phyloP scores from a whole-genome alignment of 2,113 vertebrate genomes.

The Pelecanus crispus region DNA sequence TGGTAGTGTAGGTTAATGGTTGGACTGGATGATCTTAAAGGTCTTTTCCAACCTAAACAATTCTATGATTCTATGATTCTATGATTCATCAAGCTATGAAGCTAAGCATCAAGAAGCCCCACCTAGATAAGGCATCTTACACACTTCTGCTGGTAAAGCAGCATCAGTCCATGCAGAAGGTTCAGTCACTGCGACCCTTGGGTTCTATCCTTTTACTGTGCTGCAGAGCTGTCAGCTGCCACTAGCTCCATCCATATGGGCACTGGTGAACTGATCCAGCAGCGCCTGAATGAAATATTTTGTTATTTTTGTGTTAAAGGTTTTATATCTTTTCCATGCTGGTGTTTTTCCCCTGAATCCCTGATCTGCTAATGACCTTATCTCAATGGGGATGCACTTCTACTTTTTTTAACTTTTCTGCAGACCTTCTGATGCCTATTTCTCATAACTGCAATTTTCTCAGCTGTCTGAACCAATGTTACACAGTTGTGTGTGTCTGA shows the following conservation, averaged over 20 bases:
- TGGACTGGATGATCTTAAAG: no score
- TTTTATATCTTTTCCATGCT: not conserved
- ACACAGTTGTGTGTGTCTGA: not conserved
- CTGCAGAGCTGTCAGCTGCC: not conserved
- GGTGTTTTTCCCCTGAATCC: not conserved
- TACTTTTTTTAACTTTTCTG: not conserved
- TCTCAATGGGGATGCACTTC: not conserved
- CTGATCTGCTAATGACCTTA: not conserved
- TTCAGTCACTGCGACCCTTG: fast-evolving
- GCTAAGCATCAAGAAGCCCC: not conserved
- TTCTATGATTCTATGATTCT: no score
- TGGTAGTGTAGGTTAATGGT: no score
- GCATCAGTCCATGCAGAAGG: not conserved
- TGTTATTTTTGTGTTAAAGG: not conserved
- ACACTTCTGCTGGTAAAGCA: not conserved
- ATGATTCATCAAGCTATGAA: not conserved
- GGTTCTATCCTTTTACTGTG: not conserved
- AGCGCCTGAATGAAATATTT: not conserved
- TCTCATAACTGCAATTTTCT: not conserved
- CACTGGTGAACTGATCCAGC: not conserved
- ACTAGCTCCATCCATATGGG: fast-evolving
- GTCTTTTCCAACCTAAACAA: no score
- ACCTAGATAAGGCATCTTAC: not conserved
- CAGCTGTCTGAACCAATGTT: not conserved
- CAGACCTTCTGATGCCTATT: not conserved